Percentiles rank a stretch among this genome's conserved stretches.
phyloP scores from a whole-genome alignment of 1,140 invertebrate genomes.

The Euschistus heros region DNA sequence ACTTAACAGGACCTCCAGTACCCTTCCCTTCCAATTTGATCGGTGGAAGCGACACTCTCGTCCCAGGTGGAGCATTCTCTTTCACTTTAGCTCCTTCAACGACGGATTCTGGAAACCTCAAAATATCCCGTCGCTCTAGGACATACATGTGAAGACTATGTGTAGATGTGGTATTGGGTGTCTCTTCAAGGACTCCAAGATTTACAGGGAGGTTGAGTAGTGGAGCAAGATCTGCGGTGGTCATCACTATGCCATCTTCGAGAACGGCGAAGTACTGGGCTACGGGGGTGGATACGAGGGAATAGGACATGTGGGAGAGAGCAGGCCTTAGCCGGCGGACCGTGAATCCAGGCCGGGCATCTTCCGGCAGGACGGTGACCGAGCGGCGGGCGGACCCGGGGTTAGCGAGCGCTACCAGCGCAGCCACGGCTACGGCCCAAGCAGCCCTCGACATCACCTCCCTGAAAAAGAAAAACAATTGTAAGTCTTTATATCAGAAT shows the following conservation, averaged over 20 bases:
- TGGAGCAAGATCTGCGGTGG: slow-evolving; percentile 67
- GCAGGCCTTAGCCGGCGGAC: slow-evolving; percentile 55
- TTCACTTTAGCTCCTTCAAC: slow-evolving; percentile 50
- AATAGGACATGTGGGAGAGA: slow-evolving; percentile 45
- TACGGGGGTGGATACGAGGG: slow-evolving; percentile 61
- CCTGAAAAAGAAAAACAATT: slow-evolving; percentile 5
- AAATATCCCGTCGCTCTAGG: slow-evolving; percentile 64
- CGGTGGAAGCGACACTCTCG: slow-evolving; percentile 53
- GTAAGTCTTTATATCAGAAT: background rate
- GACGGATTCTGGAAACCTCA: slow-evolving; percentile 58
- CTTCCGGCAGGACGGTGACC: slow-evolving; percentile 45
- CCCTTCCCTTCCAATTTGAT: slow-evolving; percentile 43
- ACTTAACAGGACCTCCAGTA: slow-evolving; percentile 49
- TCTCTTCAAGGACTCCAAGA: slow-evolving; percentile 67
- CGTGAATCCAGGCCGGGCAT: slow-evolving; percentile 73
- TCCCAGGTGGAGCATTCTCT: slow-evolving; percentile 62
- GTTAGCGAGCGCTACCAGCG: slow-evolving; percentile 5
- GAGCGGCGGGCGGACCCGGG: slow-evolving; percentile 26
- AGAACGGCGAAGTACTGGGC: slow-evolving; percentile 76
- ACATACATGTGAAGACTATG: slow-evolving; percentile 72
- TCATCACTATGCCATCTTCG: slow-evolving; percentile 82
- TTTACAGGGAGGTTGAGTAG: slow-evolving; percentile 68
- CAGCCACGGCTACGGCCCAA: background rate
- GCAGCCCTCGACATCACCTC: slow-evolving; percentile 1
- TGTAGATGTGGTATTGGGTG: slow-evolving; percentile 61